A percentile compares a stretch with the other conserved stretches of the same genome.
These are phyloP conservation scores for Corythoichthys haematopterus DNA, from an alignment of 2,113 vertebrate species.

Conservation along the genomic window DNA sequence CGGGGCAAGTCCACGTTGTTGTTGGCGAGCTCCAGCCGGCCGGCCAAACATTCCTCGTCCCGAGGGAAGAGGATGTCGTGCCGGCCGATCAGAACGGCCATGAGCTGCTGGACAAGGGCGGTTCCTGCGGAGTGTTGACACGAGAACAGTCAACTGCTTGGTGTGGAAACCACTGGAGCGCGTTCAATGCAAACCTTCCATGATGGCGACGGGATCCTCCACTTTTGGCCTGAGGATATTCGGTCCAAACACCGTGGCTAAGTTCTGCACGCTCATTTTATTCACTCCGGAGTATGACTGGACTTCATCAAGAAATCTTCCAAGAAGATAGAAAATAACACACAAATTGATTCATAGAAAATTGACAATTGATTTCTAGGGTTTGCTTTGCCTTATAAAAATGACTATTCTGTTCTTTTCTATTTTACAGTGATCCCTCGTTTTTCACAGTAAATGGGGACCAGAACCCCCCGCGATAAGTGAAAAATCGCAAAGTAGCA, in stretches of 20 bases:
- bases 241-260: constrained; percentile 94
- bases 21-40: constrained; percentile 72
- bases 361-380: too few relatives aligned
- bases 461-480: too few relatives aligned
- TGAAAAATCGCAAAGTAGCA: too few relatives aligned
- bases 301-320: constrained; percentile 95
- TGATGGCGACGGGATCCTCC: constrained; percentile 93
- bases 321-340: not conserved
- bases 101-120: constrained; percentile 91
- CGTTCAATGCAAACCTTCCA: constrained; percentile 80
- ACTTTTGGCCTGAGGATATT: constrained; percentile 93
- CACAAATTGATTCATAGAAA: too few relatives aligned
- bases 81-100: constrained; percentile 92
- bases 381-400: too few relatives aligned
- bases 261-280: constrained; percentile 97
- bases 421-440: too few relatives aligned
- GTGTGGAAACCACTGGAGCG: not conserved
- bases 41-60: constrained; percentile 69
- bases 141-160: not conserved
- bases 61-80: constrained; percentile 84
- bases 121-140: constrained; percentile 74
- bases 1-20: constrained; percentile 79
- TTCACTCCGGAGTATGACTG: constrained; percentile 94
- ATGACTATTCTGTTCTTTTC: too few relatives aligned
- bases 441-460: too few relatives aligned